Percentiles rank a stretch among this genome's conserved stretches.
These are phyloP conservation scores for Microtus agrestis DNA, from an alignment of 2,797 vertebrate genomes.

Conservation along the genomic window DNA sequence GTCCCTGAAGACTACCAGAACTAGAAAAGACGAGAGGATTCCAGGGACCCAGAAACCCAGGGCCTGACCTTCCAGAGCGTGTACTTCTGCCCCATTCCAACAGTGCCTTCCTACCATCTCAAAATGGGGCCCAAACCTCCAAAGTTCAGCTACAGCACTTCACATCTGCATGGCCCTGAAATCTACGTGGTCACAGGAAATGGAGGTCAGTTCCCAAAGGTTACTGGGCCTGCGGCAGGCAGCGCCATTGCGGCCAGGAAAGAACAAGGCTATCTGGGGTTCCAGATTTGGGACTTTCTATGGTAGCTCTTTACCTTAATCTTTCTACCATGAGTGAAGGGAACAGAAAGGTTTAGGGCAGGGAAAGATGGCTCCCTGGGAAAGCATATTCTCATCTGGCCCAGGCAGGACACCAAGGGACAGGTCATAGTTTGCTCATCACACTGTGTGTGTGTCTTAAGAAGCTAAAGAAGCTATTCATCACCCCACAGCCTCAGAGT, in stretches of 20 bases:
- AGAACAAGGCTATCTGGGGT: not conserved
- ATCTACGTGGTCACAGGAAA: not conserved
- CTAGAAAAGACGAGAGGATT: not conserved
- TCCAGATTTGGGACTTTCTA: not conserved
- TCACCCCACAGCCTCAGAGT: not conserved
- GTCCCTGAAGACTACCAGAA: not conserved
- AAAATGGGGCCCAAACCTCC: not conserved
- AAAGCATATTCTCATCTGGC: not conserved
- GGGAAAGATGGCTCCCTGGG: not conserved
- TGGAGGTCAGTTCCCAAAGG: not conserved
- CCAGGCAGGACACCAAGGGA: not conserved
- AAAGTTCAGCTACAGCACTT: not conserved
- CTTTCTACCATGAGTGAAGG: not conserved
- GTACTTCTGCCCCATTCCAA: not conserved
- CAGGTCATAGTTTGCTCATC: not conserved
- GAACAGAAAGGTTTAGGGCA: not conserved
- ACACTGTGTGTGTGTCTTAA: not conserved
- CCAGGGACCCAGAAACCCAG: conserved; percentile 4
- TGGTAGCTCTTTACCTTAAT: not conserved
- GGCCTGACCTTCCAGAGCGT: not conserved
- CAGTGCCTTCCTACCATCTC: not conserved
- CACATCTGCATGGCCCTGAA: not conserved
- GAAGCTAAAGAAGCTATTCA: conserved; percentile 18
- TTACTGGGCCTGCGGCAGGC: not conserved
- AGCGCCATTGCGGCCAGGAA: not conserved